These are phyloP conservation scores for Stegophylla sp. DNA, from an alignment of 2,888 invertebrate genomes.

Conservation along the genomic window DNA sequence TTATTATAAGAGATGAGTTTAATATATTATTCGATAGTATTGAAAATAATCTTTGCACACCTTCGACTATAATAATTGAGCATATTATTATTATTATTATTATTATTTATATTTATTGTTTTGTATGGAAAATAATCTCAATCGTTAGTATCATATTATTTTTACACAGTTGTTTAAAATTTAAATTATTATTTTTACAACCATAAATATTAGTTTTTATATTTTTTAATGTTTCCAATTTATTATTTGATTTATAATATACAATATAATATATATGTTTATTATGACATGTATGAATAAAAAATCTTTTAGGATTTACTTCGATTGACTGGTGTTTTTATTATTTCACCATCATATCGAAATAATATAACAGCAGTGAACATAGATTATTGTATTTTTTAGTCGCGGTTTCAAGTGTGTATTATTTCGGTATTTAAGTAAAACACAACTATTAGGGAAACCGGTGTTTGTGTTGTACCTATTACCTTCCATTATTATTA, in stretches of 20 bases:
- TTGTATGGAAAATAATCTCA: not conserved
- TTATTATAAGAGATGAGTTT: not conserved
- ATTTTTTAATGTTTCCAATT: not conserved
- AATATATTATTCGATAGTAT: not conserved
- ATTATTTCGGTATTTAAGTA: no score
- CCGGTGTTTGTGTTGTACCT: not conserved
- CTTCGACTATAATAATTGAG: not conserved
- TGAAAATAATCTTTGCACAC: not conserved
- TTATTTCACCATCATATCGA: conserved; percentile 1
- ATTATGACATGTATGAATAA: conserved; percentile 38
- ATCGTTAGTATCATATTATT: not conserved
- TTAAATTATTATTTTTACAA: conserved; percentile 1
- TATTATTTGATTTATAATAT: not conserved
- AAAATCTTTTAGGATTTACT: not conserved
- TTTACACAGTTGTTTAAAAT: not conserved
- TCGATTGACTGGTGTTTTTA: conserved; percentile 15
- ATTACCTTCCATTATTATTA: not conserved
- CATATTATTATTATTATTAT: not conserved
- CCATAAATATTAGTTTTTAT: not conserved
- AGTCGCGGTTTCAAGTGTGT: not conserved
- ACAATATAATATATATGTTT: conserved; percentile 4
- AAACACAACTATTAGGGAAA: not conserved
- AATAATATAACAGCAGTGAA: not conserved
- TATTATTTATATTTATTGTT: conserved; percentile 2
- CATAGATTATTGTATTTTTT: not conserved